These are phyloP conservation scores for Cataglyphis rosenhaueri DNA, from an alignment of 2,888 invertebrate genomes.

Conservation along the genomic window DNA sequence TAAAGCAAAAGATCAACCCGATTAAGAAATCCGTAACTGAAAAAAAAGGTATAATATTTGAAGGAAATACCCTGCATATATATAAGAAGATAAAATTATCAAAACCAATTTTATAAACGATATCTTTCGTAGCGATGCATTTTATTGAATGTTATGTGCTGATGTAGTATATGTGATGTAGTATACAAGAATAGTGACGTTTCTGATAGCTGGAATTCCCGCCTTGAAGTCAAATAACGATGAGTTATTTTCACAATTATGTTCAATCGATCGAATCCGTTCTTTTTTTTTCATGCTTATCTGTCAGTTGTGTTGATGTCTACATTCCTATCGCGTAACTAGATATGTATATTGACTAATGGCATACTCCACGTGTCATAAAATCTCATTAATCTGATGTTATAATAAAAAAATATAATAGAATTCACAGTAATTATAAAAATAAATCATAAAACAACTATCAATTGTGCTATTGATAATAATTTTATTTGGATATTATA, in stretches of 20 bases:
- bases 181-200: slow-evolving; percentile 33
- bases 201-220: slow-evolving; percentile 41
- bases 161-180: background rate
- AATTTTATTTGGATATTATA: slow-evolving; percentile 14
- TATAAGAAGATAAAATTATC: background rate
- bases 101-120: background rate
- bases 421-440: background rate
- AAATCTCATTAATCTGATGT: background rate
- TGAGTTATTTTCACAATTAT: slow-evolving; percentile 17
- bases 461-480: background rate
- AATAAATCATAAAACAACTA: background rate
- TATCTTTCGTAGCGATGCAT: background rate
- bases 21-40: background rate
- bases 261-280: slow-evolving; percentile 2
- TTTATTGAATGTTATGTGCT: background rate
- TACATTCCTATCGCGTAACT: background rate
- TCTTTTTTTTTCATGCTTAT: slow-evolving; percentile 20
- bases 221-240: slow-evolving; percentile 10
- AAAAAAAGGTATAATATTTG: background rate
- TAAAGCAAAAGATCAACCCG: background rate
- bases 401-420: background rate
- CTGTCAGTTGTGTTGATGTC: background rate
- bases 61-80: background rate
- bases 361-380: background rate
- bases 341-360: background rate